phyloP scores from a whole-genome alignment of 2,888 invertebrate species.

The Ectemnius cavifrons region DNA sequence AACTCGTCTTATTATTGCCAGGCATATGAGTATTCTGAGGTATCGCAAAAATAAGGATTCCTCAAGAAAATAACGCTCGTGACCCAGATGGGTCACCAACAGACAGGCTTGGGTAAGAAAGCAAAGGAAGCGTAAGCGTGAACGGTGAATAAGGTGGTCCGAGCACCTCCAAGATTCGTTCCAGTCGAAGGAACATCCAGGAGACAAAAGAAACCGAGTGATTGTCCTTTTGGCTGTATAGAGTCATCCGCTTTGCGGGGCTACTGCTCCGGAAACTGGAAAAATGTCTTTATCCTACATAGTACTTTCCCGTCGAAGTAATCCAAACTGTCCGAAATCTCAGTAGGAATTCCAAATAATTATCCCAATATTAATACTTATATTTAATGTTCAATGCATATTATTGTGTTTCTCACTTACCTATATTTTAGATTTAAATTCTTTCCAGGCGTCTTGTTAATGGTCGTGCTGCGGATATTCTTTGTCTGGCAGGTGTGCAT shows the following conservation, averaged over 20 bases:
- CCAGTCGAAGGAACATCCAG: slow-evolving; percentile 35
- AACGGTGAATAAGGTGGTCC: slow-evolving; percentile 26
- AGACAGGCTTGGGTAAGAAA: slow-evolving; percentile 24
- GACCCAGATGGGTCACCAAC: slow-evolving; percentile 57
- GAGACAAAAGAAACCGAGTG: slow-evolving; percentile 18
- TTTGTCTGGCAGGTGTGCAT: too few relatives aligned
- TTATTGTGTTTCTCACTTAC: too few relatives aligned
- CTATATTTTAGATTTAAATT: too few relatives aligned
- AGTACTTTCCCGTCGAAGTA: too few relatives aligned
- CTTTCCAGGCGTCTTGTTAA: too few relatives aligned
- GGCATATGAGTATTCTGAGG: slow-evolving; percentile 35
- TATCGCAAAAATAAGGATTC: slow-evolving; percentile 29
- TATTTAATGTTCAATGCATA: too few relatives aligned
- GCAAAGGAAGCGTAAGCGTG: slow-evolving; percentile 16
- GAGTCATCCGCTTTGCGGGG: slow-evolving; percentile 16
- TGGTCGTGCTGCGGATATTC: too few relatives aligned
- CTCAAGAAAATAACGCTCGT: slow-evolving; percentile 43
- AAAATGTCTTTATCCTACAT: neutral
- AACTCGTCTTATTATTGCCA: slow-evolving; percentile 46
- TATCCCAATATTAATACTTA: too few relatives aligned
- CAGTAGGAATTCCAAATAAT: too few relatives aligned
- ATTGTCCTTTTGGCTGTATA: slow-evolving; percentile 15
- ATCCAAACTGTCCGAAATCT: too few relatives aligned
- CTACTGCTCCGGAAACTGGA: neutral
- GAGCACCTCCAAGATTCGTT: slow-evolving; percentile 34